A percentile compares a stretch with the other conserved stretches of the same genome.
Evolutionary conservation across 1,140 invertebrate species (phyloP).

Genomic region (Aleiodes sp.): DNA sequence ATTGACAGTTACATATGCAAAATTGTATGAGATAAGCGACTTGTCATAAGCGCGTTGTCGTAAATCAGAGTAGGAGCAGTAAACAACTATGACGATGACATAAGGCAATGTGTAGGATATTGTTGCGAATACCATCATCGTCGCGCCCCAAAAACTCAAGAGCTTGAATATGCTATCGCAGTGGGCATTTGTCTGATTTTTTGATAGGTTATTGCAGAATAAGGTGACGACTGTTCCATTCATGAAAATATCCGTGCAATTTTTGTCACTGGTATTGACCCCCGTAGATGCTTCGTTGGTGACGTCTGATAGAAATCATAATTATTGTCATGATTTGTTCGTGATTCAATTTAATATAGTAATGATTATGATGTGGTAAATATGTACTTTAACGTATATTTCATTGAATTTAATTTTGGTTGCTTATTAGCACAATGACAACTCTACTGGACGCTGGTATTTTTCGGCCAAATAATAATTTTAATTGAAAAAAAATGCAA

Average conservation of each 20-base stretch:
- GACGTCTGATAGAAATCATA: not conserved
- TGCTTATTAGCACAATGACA: too few relatives aligned
- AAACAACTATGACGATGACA: slow-evolving; percentile 44
- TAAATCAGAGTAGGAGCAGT: slow-evolving; percentile 37
- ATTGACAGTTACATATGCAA: slow-evolving; percentile 41
- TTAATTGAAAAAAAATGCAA: too few relatives aligned
- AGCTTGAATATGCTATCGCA: slow-evolving; percentile 47
- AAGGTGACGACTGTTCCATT: slow-evolving; percentile 38
- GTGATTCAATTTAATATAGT: not conserved
- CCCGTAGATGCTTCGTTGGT: not conserved
- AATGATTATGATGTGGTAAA: too few relatives aligned
- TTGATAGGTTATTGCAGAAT: not conserved
- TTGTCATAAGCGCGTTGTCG: slow-evolving; percentile 47
- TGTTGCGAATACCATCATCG: slow-evolving; percentile 47
- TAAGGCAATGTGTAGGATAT: slow-evolving; percentile 50
- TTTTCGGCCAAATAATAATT: too few relatives aligned
- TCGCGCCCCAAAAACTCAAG: slow-evolving; percentile 50
- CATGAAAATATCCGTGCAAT: slow-evolving; percentile 28
- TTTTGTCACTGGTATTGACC: not conserved
- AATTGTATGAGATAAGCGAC: slow-evolving; percentile 45
- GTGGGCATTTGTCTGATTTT: not conserved
- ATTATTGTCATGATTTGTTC: not conserved
- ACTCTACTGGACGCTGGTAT: too few relatives aligned
- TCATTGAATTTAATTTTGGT: too few relatives aligned
- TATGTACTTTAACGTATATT: too few relatives aligned